phyloP scores from a whole-genome alignment of 2,888 invertebrate genomes.

The Nysson spinosus region DNA sequence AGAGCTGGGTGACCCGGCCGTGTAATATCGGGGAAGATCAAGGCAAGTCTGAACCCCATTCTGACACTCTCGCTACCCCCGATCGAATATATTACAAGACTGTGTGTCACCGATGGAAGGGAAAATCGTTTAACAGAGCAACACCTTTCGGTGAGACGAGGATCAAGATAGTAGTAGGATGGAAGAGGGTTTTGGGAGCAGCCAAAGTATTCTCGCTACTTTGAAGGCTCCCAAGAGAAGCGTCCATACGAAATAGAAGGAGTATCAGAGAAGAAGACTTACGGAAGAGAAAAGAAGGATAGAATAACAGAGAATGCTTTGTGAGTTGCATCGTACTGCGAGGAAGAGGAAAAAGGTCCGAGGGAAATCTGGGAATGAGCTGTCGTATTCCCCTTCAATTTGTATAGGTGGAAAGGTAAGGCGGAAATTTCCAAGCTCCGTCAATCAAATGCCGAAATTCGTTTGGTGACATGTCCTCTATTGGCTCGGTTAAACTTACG shows the following conservation, averaged over 20 bases:
- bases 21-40: constrained; percentile 53
- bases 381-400: constrained; percentile 43
- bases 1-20: constrained; percentile 47
- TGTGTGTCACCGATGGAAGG: constrained; percentile 24
- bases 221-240: constrained; percentile 52
- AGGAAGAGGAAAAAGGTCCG: constrained; percentile 23
- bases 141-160: constrained; percentile 5
- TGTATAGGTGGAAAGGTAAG: constrained; percentile 25
- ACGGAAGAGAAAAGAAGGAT: constrained; percentile 16
- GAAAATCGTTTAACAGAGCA: constrained; percentile 48
- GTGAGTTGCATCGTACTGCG: constrained; percentile 21
- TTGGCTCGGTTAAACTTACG: constrained; percentile 24
- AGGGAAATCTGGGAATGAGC: constrained; percentile 33
- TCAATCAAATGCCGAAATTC: constrained; percentile 49
- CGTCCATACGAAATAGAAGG: constrained; percentile 20
- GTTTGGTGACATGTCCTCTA: constrained; percentile 23
- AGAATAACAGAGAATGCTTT: constrained; percentile 42
- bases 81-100: constrained; percentile 44
- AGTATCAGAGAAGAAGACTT: constrained; percentile 17
- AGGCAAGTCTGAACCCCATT: constrained; percentile 37
- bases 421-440: constrained; percentile 44
- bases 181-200: constrained; percentile 14
- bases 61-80: constrained; percentile 29
- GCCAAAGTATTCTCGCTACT: constrained; percentile 48
- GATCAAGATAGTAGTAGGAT: neutral